phyloP scores from a whole-genome alignment of 2,113 vertebrate species.

The Psephotus haematonotus region DNA sequence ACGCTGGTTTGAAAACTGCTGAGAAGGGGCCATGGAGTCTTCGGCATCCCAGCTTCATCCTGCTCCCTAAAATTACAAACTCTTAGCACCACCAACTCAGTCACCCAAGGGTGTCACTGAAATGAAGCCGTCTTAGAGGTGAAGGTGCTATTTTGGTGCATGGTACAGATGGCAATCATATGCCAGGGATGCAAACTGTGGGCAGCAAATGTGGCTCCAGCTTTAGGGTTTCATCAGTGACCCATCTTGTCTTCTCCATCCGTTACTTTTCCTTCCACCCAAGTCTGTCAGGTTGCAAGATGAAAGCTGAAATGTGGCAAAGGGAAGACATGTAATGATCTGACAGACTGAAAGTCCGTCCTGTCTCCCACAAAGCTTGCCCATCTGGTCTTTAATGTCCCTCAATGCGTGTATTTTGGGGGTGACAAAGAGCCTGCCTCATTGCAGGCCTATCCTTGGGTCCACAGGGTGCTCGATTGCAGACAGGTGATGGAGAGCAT shows the following conservation, averaged over 20 bases:
- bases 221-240: background rate
- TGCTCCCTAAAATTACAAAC: background rate
- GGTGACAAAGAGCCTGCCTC: background rate
- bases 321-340: background rate
- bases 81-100: background rate
- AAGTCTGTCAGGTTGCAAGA: background rate
- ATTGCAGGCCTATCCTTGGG: background rate
- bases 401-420: background rate
- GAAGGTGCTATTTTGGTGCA: constrained; percentile 3
- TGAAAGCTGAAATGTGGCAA: background rate
- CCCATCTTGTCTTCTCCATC: background rate
- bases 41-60: background rate
- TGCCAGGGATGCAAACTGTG: background rate
- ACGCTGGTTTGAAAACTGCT: background rate
- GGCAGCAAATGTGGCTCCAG: background rate
- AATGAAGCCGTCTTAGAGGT: background rate
- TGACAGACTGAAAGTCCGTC: background rate
- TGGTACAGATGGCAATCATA: background rate
- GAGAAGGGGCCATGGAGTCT: background rate
- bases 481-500: background rate
- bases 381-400: background rate
- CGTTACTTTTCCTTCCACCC: background rate
- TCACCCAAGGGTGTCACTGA: background rate
- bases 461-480: background rate
- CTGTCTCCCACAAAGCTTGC: background rate